A percentile compares a stretch with the other conserved stretches of the same genome.
phyloP scores from a whole-genome alignment of 1,140 invertebrate genomes.

The Diplogasteroides magnus region DNA sequence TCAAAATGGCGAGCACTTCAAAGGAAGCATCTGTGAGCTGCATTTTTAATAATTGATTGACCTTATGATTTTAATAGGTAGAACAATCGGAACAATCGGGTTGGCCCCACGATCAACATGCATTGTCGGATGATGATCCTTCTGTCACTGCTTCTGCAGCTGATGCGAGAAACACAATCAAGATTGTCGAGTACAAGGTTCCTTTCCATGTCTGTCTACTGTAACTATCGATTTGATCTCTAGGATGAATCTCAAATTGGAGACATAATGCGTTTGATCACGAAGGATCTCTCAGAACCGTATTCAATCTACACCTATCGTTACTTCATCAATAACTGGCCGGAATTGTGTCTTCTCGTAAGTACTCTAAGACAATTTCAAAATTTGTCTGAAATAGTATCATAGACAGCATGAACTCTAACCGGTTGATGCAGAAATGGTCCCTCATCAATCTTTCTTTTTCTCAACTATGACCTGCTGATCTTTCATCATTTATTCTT shows the following conservation, averaged over 20 bases:
- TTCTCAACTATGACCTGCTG: too few species aligned
- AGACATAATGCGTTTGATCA: conserved; percentile 94
- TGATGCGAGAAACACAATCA: not conserved
- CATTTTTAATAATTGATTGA: not conserved
- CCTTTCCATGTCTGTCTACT: not conserved
- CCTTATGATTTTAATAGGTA: not conserved
- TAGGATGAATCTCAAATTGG: conserved; percentile 84
- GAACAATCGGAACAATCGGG: not conserved
- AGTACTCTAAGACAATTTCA: conserved; percentile 55
- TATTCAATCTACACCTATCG: conserved; percentile 99
- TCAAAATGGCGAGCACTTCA: not conserved
- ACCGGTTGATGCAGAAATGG: too few species aligned
- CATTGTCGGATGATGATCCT: not conserved
- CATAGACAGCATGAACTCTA: too few species aligned
- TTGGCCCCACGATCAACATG: not conserved
- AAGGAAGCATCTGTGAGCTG: not conserved
- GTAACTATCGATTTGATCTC: conserved; percentile 19
- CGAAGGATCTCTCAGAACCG: conserved; percentile 96
- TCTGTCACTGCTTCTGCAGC: not conserved
- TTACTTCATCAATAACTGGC: conserved; percentile 99
- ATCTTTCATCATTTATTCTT: too few species aligned
- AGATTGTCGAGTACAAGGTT: not conserved
- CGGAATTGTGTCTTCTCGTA: conserved; percentile 92
- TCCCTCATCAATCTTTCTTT: too few species aligned
- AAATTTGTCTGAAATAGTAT: too few species aligned